A percentile compares a stretch with the other conserved stretches of the same genome.
Evolutionary conservation across 2,888 invertebrate genomes (phyloP).

Genomic region (Liposcelis brunnea): DNA sequence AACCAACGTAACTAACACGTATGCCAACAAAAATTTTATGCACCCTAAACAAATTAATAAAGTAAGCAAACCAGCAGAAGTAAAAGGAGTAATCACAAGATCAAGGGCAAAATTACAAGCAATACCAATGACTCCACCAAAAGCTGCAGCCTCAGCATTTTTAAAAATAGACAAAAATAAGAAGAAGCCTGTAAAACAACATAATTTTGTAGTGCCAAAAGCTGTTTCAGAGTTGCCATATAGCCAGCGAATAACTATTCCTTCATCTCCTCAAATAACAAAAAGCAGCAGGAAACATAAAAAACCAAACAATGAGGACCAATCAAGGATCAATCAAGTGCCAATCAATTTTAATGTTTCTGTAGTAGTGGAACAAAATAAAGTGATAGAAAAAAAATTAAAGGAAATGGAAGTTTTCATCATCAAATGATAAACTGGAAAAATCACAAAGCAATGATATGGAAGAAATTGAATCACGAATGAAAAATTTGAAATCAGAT

Average conservation of each 20-base stretch:
- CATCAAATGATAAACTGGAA: not conserved
- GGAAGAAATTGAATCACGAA: too few relatives aligned
- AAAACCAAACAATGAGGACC: not conserved
- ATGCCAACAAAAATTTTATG: not conserved
- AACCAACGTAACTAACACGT: not conserved
- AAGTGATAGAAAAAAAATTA: too few relatives aligned
- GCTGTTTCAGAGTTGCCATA: not conserved
- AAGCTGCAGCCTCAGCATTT: not conserved
- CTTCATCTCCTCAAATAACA: conserved; percentile 1
- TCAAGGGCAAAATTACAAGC: not conserved
- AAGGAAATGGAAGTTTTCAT: too few relatives aligned
- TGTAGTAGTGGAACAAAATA: too few relatives aligned
- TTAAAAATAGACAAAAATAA: not conserved
- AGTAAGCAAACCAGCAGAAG: too few relatives aligned
- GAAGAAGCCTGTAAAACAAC: not conserved
- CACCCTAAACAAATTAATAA: too few relatives aligned
- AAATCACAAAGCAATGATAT: not conserved
- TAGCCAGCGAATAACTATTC: not conserved
- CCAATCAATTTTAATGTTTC: too few relatives aligned
- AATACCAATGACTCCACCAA: too few relatives aligned
- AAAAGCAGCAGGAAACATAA: not conserved
- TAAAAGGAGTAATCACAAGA: not conserved
- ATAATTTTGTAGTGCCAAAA: not conserved
- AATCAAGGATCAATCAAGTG: not conserved
- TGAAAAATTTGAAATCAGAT: too few relatives aligned